Conservation (phyloP, 2,113 vertebrate species). For the Sprattus sprattus region DNA sequence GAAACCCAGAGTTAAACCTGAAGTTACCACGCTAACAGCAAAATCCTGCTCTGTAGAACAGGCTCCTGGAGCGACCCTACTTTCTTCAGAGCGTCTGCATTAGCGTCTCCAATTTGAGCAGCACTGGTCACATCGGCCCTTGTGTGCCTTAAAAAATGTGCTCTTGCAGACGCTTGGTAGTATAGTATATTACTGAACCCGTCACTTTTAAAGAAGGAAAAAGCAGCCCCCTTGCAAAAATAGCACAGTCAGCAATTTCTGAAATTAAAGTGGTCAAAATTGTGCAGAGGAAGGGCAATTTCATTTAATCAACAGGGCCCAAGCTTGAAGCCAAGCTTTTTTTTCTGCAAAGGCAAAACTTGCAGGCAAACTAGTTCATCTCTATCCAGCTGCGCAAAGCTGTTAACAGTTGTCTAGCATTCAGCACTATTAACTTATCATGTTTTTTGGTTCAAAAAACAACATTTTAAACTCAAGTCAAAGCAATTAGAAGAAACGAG, state of each 20-base stretch:
- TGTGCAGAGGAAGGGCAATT: constrained; percentile 42
- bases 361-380: constrained; percentile 45
- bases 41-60: too few species aligned
- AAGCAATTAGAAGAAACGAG: not conserved
- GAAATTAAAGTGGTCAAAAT: constrained; percentile 47
- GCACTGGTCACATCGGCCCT: too few species aligned
- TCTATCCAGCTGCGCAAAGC: not conserved
- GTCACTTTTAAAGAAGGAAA: constrained; percentile 16
- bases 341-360: constrained; percentile 43
- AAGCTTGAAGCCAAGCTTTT: constrained; percentile 27
- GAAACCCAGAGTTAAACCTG: too few species aligned
- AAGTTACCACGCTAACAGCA: too few species aligned
- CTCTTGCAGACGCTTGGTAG: too few species aligned
- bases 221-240: constrained; percentile 32
- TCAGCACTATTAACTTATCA: not conserved
- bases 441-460: not conserved
- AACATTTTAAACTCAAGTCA: not conserved
- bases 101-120: not conserved
- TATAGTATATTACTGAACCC: constrained; percentile 38
- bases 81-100: not conserved
- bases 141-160: too few species aligned
- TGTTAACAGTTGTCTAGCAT: not conserved
- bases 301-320: constrained; percentile 42
- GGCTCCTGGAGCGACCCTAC: too few species aligned
- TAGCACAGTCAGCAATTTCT: constrained; percentile 48